A percentile compares a stretch with the other conserved stretches of the same genome.
Evolutionary conservation across 2,113 vertebrate species (phyloP).

Genomic region (Chionis minor): DNA sequence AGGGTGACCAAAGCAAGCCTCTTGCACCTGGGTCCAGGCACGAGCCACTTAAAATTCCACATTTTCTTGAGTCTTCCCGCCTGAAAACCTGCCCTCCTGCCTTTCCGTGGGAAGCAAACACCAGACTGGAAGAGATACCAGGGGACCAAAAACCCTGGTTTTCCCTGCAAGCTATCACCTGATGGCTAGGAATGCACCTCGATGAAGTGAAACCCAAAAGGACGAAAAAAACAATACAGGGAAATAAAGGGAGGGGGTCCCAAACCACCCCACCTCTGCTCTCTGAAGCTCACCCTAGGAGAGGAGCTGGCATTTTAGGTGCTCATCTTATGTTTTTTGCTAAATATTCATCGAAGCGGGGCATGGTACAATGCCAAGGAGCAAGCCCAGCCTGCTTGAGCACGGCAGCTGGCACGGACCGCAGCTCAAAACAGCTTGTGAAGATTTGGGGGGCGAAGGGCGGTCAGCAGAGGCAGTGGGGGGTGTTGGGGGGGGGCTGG

Average conservation of each 20-base stretch:
- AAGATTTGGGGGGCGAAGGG: background rate
- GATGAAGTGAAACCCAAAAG: background rate
- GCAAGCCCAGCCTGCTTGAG: background rate
- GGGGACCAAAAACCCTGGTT: accelerated
- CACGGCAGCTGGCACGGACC: accelerated
- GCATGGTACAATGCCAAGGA: accelerated
- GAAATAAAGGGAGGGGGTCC: background rate
- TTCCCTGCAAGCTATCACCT: background rate
- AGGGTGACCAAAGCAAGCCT: background rate
- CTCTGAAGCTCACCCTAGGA: background rate
- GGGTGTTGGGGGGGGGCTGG: background rate
- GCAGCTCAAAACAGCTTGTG: background rate
- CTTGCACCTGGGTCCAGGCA: background rate
- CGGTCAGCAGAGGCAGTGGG: background rate
- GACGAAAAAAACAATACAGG: background rate
- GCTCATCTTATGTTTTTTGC: background rate
- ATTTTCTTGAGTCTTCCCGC: background rate
- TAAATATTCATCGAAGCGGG: accelerated
- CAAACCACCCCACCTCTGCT: background rate
- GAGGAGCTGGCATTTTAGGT: background rate
- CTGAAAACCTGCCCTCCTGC: background rate
- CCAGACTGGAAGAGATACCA: background rate
- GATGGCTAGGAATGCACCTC: background rate
- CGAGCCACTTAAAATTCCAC: background rate
- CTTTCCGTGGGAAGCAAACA: background rate